Evolutionary conservation across 2,113 vertebrate genomes (phyloP), one percentile per base, ranked within the genome.

Genomic region (Columbina picui): DNA sequence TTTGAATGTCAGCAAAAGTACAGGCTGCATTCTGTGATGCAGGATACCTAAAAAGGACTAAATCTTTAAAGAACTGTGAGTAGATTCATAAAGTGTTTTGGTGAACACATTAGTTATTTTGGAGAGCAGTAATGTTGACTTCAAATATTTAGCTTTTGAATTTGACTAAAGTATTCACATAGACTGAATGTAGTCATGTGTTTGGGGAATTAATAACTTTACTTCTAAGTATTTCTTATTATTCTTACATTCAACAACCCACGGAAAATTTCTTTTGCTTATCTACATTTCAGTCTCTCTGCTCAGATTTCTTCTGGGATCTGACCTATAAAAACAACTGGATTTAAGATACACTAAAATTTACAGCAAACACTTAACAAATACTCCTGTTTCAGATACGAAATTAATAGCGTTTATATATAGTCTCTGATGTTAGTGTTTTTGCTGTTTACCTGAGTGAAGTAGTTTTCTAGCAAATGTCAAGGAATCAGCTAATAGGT

Each of bases 391-490:
- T 85, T 95, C 55, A 89, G 38, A 61, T 91, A 64, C 26, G 57
- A 89, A 96, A 82, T 87, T 69, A 77, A 75, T 82, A 87, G n/a
- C 68, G 73, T 69, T 97, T 92, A 90, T 95, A 90, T 81, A 85
- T 47, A 82, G 86, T 85, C 27, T 86, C 39, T 10, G 25, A n/a
- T 73, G 59, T 87, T 87, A 57, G 57, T 8, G 6, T 63, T 84
- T 89, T 70, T 63, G 13, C 60, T 82, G 71, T 93, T 95, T 92
- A 84, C 20, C 61, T 13, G 70, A 82, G 57, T 11, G 60, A 92
- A 94, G 87, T 67, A 76, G n/a, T 96, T 77, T 94, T 77, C 65
- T 67, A 73, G 70, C 75, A 64, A 88, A 88, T 45, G 70, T 90
- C 49, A 73, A 65, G 65, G 67, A 78, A 65, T 5, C 30, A 16